These are phyloP conservation scores for Mystacornis crossleyi DNA, from an alignment of 2,113 vertebrate species.

Conservation along the genomic window DNA sequence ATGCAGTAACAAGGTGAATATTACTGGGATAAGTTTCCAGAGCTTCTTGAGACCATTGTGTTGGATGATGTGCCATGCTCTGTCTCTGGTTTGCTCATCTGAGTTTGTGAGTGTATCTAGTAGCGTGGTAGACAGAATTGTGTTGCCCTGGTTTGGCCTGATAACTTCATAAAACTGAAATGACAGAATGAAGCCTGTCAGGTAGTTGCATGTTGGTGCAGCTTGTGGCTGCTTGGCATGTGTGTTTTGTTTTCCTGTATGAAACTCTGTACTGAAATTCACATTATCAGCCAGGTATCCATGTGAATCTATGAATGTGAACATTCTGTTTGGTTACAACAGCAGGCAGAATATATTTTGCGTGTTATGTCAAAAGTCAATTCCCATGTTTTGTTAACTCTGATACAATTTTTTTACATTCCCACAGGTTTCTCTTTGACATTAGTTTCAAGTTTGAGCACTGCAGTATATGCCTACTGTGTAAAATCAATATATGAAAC, in stretches of 20 bases:
- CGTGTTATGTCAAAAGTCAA: not conserved
- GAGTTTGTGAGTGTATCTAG: not conserved
- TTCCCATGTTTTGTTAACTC: not conserved
- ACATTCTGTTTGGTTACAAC: not conserved
- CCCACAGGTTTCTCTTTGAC: not conserved
- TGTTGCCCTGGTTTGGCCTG: not conserved
- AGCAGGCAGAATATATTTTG: not conserved
- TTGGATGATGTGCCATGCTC: no score
- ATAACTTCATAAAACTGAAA: not conserved
- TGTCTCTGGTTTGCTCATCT: not conserved
- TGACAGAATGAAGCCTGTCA: not conserved
- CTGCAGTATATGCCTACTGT: not conserved
- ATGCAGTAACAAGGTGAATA: not conserved
- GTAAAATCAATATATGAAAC: not conserved
- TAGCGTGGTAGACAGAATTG: not conserved
- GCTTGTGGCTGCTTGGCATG: not conserved
- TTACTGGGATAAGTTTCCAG: not conserved
- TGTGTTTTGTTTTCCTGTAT: not conserved
- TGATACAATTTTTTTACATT: not conserved
- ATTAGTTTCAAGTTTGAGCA: not conserved
- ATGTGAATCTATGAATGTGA: not conserved
- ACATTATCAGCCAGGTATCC: not conserved
- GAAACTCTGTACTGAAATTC: not conserved
- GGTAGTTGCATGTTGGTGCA: not conserved
- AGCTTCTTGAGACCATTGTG: not conserved